Base-by-base conservation (phyloP, 2,797 vertebrate species). In the Avahi laniger region DNA sequence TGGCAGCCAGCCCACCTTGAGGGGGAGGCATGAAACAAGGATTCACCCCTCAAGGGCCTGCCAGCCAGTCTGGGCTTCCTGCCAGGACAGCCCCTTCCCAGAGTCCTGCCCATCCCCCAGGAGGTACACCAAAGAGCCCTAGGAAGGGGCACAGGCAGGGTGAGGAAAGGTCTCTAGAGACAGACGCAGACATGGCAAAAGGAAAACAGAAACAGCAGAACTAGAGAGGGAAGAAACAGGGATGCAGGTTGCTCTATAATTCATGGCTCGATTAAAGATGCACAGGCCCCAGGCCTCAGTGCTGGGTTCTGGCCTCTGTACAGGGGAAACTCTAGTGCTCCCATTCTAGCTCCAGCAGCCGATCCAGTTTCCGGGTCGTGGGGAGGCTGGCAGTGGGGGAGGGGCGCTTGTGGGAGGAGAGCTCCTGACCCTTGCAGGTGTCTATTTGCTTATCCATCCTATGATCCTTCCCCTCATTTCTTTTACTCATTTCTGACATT, bases 251-350 rank as follows among this genome's bases (percentile, higher is more conserved):
- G 91, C 95, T 98, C 94, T 96, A 98, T 98, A 98, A 98, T 98
- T 98, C 95, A 98, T 97, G 96, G 96, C 76, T 92, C 10, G 43
- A 98, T 98, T 95, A 98, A 97, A 98, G 96, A 97, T 98, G 96
- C 96, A 97, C 97, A 78, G 97, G 95, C 96, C 94, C 70, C 38
- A 59, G 95, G 95, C 91, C 86, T 96, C 78, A n/a, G 95, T 35
- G 2, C 96, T 65, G 83, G 92, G 96, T 46, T 96, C 88, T 89
- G 95, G 97, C 97, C 96, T 95, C 90, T 61, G 70, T 26, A 50
- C 91, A 84, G 93, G 96, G 96, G 97, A 98, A 98, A 98, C 95
- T 97, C 96, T 95, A 98, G 96, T 11, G 3, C 96, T 97, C 96
- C 96, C 91, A 63, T 95, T 97, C 96, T 94, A 28, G 61, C 95